phyloP scores from a whole-genome alignment of 2,888 invertebrate species.

The Hypsopygia costalis region DNA sequence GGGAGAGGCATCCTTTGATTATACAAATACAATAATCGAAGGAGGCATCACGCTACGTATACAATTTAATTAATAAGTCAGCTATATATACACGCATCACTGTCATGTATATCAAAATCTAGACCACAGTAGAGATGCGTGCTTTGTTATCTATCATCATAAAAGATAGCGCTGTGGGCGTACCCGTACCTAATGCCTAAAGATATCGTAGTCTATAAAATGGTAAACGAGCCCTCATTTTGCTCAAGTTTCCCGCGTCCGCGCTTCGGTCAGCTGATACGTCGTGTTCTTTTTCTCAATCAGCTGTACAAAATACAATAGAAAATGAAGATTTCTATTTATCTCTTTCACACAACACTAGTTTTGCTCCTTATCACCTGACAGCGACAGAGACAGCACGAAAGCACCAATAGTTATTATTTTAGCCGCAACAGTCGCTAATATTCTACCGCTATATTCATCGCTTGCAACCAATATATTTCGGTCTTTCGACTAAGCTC shows the following conservation, averaged over 20 bases:
- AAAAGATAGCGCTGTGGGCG: constrained; percentile 15
- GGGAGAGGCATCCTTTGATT: too few relatives aligned
- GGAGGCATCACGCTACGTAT: too few relatives aligned
- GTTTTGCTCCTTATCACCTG: constrained; percentile 39
- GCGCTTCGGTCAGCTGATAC: constrained; percentile 32
- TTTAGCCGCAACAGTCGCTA: constrained; percentile 12
- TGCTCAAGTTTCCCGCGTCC: constrained; percentile 30
- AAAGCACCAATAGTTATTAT: too few relatives aligned
- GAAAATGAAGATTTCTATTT: constrained; percentile 19
- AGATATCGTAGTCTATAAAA: constrained; percentile 9
- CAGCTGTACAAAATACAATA: constrained; percentile 30
- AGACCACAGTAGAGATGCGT: constrained; percentile 18
- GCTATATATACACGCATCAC: not conserved
- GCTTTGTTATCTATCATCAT: constrained; percentile 28
- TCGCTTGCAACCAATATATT: constrained; percentile 34
- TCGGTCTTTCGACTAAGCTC: constrained; percentile 25
- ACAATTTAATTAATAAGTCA: too few relatives aligned
- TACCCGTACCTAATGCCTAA: not conserved
- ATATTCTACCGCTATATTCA: constrained; percentile 11
- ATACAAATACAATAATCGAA: too few relatives aligned
- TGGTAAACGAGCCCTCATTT: not conserved
- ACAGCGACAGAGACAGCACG: constrained; percentile 27
- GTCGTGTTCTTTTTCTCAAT: constrained; percentile 19
- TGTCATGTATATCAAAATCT: constrained; percentile 16
- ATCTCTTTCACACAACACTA: constrained; percentile 37